phyloP scores from a whole-genome alignment of 2,888 invertebrate genomes.

The Macrophya alboannulata region DNA sequence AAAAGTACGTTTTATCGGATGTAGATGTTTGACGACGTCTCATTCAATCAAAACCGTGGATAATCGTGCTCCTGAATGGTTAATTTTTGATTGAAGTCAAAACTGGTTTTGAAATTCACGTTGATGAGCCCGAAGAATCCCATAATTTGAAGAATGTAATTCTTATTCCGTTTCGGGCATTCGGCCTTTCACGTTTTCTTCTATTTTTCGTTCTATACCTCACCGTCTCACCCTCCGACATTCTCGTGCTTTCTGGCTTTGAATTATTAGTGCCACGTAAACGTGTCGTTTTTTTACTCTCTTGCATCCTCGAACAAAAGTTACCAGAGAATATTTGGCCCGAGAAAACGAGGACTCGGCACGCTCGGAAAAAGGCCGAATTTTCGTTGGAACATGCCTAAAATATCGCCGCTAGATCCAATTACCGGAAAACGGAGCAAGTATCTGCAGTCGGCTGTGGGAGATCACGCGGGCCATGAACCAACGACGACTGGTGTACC shows the following conservation, averaged over 20 bases:
- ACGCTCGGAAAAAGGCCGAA: neutral
- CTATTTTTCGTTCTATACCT: conserved; percentile 45
- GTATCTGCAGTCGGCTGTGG: conserved; percentile 3
- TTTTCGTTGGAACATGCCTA: conserved; percentile 15
- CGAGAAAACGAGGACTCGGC: neutral
- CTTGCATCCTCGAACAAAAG: conserved; percentile 1
- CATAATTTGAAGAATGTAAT: conserved; percentile 14
- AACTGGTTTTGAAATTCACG: neutral
- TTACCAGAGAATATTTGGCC: conserved; percentile 3
- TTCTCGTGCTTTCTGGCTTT: conserved; percentile 46
- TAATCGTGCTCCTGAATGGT: neutral
- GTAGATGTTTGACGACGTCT: neutral
- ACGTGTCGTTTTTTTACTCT: conserved; percentile 28
- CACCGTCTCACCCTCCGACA: conserved; percentile 55
- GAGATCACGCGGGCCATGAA: neutral
- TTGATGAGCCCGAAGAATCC: neutral
- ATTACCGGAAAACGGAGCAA: conserved; percentile 9
- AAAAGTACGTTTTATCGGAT: neutral
- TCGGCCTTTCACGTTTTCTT: neutral
- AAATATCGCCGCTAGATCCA: conserved; percentile 27
- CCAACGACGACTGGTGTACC: neutral
- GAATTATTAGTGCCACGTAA: conserved; percentile 42
- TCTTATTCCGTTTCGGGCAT: neutral
- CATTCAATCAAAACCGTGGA: neutral
- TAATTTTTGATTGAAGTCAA: neutral